These are phyloP conservation scores for Drosophila repleta DNA, from an alignment of 1,140 invertebrate species.

Conservation along the genomic window DNA sequence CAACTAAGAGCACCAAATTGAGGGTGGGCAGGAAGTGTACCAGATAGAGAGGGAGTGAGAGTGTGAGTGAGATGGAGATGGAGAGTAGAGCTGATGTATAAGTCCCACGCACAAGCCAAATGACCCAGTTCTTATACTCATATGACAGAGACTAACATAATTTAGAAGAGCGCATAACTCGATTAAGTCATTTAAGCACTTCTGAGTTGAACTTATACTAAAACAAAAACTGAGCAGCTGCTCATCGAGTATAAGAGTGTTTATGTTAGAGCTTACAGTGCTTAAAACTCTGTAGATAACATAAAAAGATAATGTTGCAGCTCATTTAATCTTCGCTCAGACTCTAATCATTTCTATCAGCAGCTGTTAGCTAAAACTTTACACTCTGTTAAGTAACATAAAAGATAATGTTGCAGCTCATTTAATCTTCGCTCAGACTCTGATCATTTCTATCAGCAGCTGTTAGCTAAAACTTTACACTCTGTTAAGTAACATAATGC, in stretches of 20 bases:
- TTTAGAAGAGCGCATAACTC: conserved; percentile 1
- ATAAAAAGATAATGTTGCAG: no score
- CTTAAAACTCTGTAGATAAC: no score
- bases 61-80: no score
- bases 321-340: no score
- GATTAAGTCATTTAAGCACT: not conserved
- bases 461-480: no score
- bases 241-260: conserved; percentile 12
- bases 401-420: no score
- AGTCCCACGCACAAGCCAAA: conserved; percentile 10
- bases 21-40: not conserved
- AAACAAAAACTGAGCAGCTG: not conserved
- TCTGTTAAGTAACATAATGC: not conserved
- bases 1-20: conserved; percentile 16
- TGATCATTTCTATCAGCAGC: no score
- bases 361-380: no score
- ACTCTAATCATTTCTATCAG: no score
- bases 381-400: not conserved
- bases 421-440: no score
- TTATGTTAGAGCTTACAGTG: not conserved
- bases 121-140: conserved; percentile 25
- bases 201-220: not conserved
- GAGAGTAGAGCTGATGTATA: conserved; percentile 2
- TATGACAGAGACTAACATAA: conserved; percentile 2
- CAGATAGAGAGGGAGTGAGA: not conserved